Evolutionary conservation across 2,888 invertebrate species (phyloP).

Genomic region (Mythimna lalbum): DNA sequence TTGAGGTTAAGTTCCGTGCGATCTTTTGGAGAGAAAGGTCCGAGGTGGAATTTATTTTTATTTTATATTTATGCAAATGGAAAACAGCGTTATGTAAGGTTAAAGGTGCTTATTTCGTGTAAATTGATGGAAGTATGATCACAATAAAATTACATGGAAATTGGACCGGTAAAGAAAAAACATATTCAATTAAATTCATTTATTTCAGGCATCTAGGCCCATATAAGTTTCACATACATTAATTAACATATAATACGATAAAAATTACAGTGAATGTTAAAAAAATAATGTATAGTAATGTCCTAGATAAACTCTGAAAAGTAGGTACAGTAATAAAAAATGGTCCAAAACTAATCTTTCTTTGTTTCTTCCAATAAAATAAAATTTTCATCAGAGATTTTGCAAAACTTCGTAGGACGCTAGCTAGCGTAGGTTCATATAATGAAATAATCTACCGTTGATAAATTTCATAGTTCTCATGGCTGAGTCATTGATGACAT

Average conservation of each 20-base stretch:
- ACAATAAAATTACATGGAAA: neutral
- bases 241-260: too few relatives aligned
- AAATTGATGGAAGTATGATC: conserved; percentile 14
- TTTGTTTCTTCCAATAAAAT: neutral
- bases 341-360: neutral
- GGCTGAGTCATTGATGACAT: conserved; percentile 55
- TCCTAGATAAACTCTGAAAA: too few relatives aligned
- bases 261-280: too few relatives aligned
- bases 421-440: conserved; percentile 44
- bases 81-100: neutral
- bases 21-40: conserved; percentile 18
- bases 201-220: too few relatives aligned
- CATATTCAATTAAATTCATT: too few relatives aligned
- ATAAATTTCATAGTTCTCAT: conserved; percentile 45
- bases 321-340: too few relatives aligned
- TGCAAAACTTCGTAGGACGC: conserved; percentile 37
- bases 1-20: conserved; percentile 52
- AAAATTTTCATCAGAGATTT: conserved; percentile 24
- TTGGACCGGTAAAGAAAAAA: neutral
- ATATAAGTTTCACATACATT: too few relatives aligned
- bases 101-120: conserved; percentile 4
- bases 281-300: too few relatives aligned
- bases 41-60: conserved; percentile 28
- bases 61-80: conserved; percentile 30
- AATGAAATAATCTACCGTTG: conserved; percentile 41